phyloP scores from a whole-genome alignment of 2,888 invertebrate species.

The Acleris sparsana region DNA sequence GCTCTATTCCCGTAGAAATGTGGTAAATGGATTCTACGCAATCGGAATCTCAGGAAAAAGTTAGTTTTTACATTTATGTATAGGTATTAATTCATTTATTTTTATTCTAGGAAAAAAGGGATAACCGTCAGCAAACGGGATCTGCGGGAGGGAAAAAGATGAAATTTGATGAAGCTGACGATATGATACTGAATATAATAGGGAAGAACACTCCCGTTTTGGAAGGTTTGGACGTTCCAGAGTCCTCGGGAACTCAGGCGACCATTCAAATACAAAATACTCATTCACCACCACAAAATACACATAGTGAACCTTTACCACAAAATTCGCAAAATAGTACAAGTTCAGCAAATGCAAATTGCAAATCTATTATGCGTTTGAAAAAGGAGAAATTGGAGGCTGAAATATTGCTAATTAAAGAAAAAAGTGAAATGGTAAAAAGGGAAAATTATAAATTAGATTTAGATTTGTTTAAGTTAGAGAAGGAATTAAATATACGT shows the following conservation, averaged over 20 bases:
- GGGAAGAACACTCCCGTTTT: slow-evolving; percentile 11
- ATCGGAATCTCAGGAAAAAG: no score
- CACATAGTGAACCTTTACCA: background rate
- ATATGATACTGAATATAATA: slow-evolving; percentile 7
- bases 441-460: background rate
- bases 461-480: slow-evolving; percentile 6
- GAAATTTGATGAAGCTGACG: slow-evolving; percentile 6
- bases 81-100: no score
- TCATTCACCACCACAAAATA: background rate
- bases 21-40: no score
- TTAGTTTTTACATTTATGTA: no score
- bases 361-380: background rate
- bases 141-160: slow-evolving; percentile 14
- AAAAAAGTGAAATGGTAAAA: background rate
- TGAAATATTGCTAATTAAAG: background rate
- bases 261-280: slow-evolving; percentile 2
- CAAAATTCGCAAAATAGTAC: background rate
- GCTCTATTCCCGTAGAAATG: no score
- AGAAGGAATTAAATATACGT: slow-evolving; percentile 6
- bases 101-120: slow-evolving; percentile 11
- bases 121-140: slow-evolving; percentile 9
- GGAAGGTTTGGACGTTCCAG: slow-evolving; percentile 3
- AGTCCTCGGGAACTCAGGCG: slow-evolving; percentile 12
- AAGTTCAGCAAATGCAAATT: slow-evolving; percentile 6
- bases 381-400: slow-evolving; percentile 5